phyloP scores from a whole-genome alignment of 92 coral and sea anemone genomes.

The Siderastrea radians region DNA sequence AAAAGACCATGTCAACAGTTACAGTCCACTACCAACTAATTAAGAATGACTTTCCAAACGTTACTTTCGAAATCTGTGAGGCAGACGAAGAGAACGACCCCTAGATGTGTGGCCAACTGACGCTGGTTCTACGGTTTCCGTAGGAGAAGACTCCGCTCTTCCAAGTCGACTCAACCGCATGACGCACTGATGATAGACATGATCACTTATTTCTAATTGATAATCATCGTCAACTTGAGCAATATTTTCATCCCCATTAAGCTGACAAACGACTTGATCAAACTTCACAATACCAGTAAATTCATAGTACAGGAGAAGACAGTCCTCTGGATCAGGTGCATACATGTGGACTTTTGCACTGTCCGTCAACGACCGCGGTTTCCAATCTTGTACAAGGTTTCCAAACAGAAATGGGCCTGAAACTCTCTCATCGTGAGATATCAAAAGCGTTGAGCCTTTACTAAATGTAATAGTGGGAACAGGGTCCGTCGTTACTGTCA shows the following conservation, averaged over 20 bases:
- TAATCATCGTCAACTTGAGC: constrained; percentile 37
- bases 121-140: constrained; percentile 41
- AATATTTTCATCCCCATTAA: constrained; percentile 23
- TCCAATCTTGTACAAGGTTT: constrained; percentile 57
- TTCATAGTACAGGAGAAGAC: constrained; percentile 53
- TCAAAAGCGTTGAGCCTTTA: constrained; percentile 47
- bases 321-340: constrained; percentile 55
- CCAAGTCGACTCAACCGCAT: constrained; percentile 28
- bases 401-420: constrained; percentile 40
- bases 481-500: constrained; percentile 8
- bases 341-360: constrained; percentile 40
- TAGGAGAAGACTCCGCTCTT: constrained; percentile 32
- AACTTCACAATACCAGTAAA: constrained; percentile 49
- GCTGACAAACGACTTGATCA: constrained; percentile 46
- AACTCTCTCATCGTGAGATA: constrained; percentile 28
- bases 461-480: constrained; percentile 28
- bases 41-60: too few species aligned
- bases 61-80: too few species aligned
- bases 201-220: constrained; percentile 43
- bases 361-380: constrained; percentile 33
- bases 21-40: too few species aligned
- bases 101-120: too few species aligned
- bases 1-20: too few species aligned
- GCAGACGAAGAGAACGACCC: too few species aligned
- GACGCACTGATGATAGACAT: constrained; percentile 48